These are phyloP conservation scores for Heliothis peltigera DNA, from an alignment of 2,888 invertebrate genomes.

Conservation along the genomic window DNA sequence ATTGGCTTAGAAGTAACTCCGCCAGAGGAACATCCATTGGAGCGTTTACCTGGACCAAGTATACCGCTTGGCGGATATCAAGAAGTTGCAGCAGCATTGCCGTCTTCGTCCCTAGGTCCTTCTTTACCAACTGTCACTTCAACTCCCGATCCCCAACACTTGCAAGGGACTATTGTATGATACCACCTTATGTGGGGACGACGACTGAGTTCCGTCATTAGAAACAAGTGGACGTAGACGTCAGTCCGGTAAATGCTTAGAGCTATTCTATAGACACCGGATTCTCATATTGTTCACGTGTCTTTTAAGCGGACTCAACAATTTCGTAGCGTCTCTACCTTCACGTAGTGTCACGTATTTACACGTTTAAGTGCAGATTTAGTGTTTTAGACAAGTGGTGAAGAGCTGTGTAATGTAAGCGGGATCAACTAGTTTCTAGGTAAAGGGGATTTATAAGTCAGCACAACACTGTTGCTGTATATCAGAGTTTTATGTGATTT, in stretches of 20 bases:
- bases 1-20: conserved; percentile 95
- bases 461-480: conserved; percentile 73
- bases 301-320: conserved; percentile 65
- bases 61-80: conserved; percentile 84
- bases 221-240: conserved; percentile 92
- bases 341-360: conserved; percentile 65
- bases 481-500: conserved; percentile 69
- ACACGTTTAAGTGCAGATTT: conserved; percentile 53
- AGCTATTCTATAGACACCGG: conserved; percentile 48
- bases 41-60: conserved; percentile 81
- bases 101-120: conserved; percentile 77
- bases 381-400: conserved; percentile 73
- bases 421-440: conserved; percentile 88
- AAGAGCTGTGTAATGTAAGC: conserved; percentile 84
- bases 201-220: conserved; percentile 94
- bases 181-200: conserved; percentile 98
- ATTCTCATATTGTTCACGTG: conserved; percentile 53
- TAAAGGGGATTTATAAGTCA: conserved; percentile 74
- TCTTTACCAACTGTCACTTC: conserved; percentile 76
- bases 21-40: conserved; percentile 91
- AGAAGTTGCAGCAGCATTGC: conserved; percentile 85
- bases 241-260: conserved; percentile 46
- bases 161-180: conserved; percentile 98
- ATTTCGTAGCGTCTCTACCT: conserved; percentile 80
- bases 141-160: conserved; percentile 92